These are phyloP conservation scores for Platygyra sinensis DNA, from an alignment of 64 coral and sea anemone species.

Conservation along the genomic window DNA sequence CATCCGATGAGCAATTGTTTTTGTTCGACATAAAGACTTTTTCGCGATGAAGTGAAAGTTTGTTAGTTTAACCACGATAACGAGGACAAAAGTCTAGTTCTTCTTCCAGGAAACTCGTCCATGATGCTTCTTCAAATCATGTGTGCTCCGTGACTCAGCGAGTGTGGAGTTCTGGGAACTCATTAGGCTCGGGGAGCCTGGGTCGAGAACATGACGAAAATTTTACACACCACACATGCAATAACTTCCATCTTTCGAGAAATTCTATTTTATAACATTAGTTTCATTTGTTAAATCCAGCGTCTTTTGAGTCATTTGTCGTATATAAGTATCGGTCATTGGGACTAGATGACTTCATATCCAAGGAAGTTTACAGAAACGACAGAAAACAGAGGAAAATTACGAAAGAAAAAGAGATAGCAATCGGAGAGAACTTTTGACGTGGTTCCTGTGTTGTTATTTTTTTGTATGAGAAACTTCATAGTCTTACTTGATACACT, in stretches of 20 bases:
- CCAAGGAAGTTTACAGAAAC: neutral
- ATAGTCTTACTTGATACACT: neutral
- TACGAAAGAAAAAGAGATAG: constrained; percentile 5
- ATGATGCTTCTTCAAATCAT: constrained; percentile 2
- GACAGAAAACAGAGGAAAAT: constrained; percentile 1
- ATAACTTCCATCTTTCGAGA: neutral
- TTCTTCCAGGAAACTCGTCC: constrained; percentile 12
- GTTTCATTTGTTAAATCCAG: neutral
- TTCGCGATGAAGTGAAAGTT: neutral
- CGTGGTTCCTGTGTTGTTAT: neutral
- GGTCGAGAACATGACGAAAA: constrained; percentile 22
- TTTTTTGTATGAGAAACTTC: neutral
- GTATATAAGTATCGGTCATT: neutral
- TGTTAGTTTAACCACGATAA: neutral
- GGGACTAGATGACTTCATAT: constrained; percentile 23
- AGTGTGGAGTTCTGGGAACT: constrained; percentile 14
- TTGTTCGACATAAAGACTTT: constrained; percentile 37
- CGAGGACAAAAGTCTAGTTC: neutral
- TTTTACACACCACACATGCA: constrained; percentile 16
- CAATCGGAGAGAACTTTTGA: neutral
- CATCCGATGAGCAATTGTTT: constrained; percentile 8
- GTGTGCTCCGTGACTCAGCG: constrained; percentile 1
- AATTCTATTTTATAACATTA: neutral
- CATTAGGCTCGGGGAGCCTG: neutral
- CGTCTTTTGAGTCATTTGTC: neutral